Conservation (phyloP, 2,888 invertebrate species). For the Eurytoma adleriae region DNA sequence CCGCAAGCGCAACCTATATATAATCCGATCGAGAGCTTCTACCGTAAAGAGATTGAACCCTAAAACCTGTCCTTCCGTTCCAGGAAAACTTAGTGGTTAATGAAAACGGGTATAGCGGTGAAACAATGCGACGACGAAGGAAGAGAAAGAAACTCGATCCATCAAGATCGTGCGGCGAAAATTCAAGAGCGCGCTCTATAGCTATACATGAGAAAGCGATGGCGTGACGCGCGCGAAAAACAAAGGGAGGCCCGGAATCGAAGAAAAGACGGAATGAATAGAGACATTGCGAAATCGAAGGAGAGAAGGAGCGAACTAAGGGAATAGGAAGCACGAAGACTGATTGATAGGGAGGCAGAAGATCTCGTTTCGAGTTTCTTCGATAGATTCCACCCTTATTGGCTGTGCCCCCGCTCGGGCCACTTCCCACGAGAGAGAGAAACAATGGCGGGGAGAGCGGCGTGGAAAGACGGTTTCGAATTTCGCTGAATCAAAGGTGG, state of each 20-base stretch:
- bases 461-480: conserved; percentile 74
- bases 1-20: conserved; percentile 21
- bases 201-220: neutral
- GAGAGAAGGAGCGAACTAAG: neutral
- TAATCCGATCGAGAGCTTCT: conserved; percentile 45
- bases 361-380: conserved; percentile 68
- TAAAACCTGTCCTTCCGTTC: neutral
- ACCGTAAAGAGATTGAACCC: conserved; percentile 39
- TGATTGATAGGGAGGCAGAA: conserved; percentile 42
- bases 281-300: conserved; percentile 22
- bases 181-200: neutral
- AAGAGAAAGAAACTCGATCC: conserved; percentile 25
- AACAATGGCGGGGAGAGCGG: conserved; percentile 70
- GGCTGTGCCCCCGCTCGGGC: conserved; percentile 20
- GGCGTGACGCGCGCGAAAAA: conserved; percentile 17
- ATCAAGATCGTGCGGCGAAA: conserved; percentile 6
- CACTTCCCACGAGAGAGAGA: conserved; percentile 59
- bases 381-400: conserved; percentile 64
- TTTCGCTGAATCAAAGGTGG: conserved; percentile 76
- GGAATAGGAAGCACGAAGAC: conserved; percentile 21
- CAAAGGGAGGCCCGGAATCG: conserved; percentile 15
- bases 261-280: conserved; percentile 39
- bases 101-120: conserved; percentile 27
- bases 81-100: conserved; percentile 46
- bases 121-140: neutral